These are phyloP conservation scores for Sitta europaea DNA, from an alignment of 2,113 vertebrate species.

Conservation along the genomic window DNA sequence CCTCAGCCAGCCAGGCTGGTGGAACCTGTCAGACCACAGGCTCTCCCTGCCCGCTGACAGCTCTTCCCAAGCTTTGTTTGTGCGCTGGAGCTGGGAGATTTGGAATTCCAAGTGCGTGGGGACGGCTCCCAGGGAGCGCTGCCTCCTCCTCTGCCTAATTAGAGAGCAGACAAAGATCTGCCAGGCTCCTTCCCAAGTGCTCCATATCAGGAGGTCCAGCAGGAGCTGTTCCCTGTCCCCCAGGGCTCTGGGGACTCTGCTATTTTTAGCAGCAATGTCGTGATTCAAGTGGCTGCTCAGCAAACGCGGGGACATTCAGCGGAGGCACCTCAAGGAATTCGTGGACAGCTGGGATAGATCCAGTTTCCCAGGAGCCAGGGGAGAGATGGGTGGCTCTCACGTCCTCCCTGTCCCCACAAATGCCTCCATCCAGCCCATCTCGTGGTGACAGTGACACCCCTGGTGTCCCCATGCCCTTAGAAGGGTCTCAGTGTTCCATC, in stretches of 20 bases:
- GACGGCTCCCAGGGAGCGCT: neutral
- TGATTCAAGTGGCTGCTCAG: neutral
- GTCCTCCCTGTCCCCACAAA: neutral
- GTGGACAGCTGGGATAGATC: conserved; percentile 35
- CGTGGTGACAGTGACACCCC: fast-evolving
- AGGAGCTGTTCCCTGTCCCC: neutral
- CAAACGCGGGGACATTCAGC: neutral
- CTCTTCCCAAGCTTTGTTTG: neutral
- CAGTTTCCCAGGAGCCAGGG: conserved; percentile 10
- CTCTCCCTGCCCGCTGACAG: neutral
- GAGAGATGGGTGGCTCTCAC: neutral
- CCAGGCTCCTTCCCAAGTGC: neutral
- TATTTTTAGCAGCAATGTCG: conserved; percentile 24
- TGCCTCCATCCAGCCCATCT: neutral
- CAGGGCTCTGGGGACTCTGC: neutral
- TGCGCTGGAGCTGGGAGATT: neutral
- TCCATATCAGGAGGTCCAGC: neutral
- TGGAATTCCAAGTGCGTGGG: neutral
- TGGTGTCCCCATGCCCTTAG: neutral
- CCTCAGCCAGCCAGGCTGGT: neutral
- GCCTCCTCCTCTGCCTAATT: neutral
- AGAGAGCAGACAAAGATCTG: neutral
- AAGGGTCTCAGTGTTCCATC: neutral
- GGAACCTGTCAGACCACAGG: neutral
- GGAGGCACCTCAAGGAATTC: conserved; percentile 12